Percentiles rank a stretch among this genome's conserved stretches.
Evolutionary conservation across 2,113 vertebrate genomes (phyloP).

Genomic region (Boulengeromyrus knoepffleri): DNA sequence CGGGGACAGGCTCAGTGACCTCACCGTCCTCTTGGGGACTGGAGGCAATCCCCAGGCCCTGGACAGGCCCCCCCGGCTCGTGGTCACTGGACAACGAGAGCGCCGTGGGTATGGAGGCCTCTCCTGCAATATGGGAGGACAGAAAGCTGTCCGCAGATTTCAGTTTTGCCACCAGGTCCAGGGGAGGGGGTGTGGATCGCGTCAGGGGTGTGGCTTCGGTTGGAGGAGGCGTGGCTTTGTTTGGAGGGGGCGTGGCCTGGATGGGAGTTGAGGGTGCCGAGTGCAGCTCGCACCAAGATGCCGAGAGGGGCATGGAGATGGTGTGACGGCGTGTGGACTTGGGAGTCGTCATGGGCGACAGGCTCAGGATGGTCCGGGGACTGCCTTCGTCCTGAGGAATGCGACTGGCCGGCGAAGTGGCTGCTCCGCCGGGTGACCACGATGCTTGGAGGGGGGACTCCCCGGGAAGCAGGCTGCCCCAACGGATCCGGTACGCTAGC

Average conservation of each 20-base stretch:
- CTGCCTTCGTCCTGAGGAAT: constrained; percentile 39
- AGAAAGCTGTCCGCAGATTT: neutral
- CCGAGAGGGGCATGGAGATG: constrained; percentile 1
- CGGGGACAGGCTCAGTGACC: constrained; percentile 14
- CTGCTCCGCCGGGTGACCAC: neutral
- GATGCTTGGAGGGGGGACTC: constrained; percentile 19
- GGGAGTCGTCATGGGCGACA: constrained; percentile 11
- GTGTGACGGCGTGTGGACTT: constrained; percentile 17
- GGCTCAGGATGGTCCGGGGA: constrained; percentile 62
- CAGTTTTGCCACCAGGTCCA: constrained; percentile 10
- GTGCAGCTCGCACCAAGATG: constrained; percentile 27
- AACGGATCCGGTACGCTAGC: constrained; percentile 31
- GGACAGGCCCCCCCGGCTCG: constrained; percentile 13
- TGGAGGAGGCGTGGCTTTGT: neutral
- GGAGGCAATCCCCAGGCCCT: constrained; percentile 30
- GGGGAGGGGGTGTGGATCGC: neutral
- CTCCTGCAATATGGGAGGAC: neutral
- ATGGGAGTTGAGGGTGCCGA: neutral
- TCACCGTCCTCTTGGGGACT: constrained; percentile 36
- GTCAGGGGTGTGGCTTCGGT: neutral
- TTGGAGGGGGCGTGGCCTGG: neutral
- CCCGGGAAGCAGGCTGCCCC: constrained; percentile 4
- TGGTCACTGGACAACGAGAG: constrained; percentile 35
- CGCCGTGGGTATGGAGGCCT: neutral
- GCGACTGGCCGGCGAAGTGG: constrained; percentile 31